Base-by-base conservation (phyloP, 1,140 invertebrate genomes). In the Formica selysi region DNA sequence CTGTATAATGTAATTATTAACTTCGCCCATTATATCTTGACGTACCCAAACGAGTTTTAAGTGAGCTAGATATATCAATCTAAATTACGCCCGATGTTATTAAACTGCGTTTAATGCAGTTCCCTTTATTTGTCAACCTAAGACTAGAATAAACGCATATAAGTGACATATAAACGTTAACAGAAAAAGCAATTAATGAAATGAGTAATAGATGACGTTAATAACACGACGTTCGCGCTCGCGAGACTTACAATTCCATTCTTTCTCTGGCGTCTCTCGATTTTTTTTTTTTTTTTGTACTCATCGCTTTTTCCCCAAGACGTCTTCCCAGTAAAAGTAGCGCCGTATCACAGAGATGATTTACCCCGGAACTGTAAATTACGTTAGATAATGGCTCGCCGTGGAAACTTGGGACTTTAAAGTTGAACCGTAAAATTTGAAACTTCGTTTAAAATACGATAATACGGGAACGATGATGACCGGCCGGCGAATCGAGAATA, bases 281-380 rank as follows among this genome's bases (percentile, higher is more conserved):
- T 71, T 29, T 1, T 29, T 29, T 29, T 29, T 29, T 29, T 83
- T 41, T 41, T 83, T 81, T 81, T 74, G 22, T 83, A 36, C 54
- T 83, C 68, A 59, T 62, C 57, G 41, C 68, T 62, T 83, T 74
- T 74, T 61, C 79, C 16, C 26, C 22, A 5, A 79, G 41, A 48
- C 32, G 22, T 68, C 36, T 38, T 83, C 29, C 29, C 13, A 16
- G 48, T 19, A 73, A 32, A 32, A 71, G 71, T 85, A 76, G 62
- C 57, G 41, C 29, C 62, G 19, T 78, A 76, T 85, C 51, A 74
- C 36, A 36, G 80, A 57, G 80, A 88, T 89, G 86, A 89, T 89
- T 85, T 78, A 88, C 38, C 59, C 32, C 57, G 59, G 32, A 54
- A 73, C 41, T 71, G 71, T 83, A 67, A 83, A 83, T 83, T 83